These are phyloP conservation scores for Phylloscopus collybita DNA, from an alignment of 2,797 vertebrate species.

Conservation along the genomic window DNA sequence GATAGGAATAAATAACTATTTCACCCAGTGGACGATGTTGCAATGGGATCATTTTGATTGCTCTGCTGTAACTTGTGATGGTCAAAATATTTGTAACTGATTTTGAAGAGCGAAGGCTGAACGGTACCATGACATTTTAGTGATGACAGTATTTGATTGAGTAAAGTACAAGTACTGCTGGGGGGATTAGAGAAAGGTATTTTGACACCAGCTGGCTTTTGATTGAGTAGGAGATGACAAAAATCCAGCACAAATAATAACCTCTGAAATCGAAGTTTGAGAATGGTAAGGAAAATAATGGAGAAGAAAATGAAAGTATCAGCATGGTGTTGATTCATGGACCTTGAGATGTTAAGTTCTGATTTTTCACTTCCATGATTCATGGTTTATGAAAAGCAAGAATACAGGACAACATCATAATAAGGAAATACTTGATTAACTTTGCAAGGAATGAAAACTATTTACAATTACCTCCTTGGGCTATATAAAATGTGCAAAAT, in stretches of 20 bases:
- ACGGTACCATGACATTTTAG: background rate
- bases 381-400: background rate
- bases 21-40: fast-evolving
- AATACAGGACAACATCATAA: background rate
- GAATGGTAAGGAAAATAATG: background rate
- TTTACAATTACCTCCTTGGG: background rate
- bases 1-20: background rate
- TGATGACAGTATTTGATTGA: background rate
- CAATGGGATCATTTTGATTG: background rate
- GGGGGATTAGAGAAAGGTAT: background rate
- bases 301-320: background rate
- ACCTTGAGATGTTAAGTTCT: background rate
- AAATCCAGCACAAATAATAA: background rate
- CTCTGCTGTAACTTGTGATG: background rate
- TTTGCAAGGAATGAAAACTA: background rate
- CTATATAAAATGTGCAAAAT: background rate
- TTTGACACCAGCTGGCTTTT: background rate
- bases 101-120: background rate
- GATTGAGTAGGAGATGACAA: background rate
- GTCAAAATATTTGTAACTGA: background rate
- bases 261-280: background rate
- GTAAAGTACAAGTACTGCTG: background rate
- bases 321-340: background rate
- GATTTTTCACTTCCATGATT: background rate
- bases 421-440: background rate